Base-by-base conservation (phyloP, 2,888 invertebrate species). In the Erannis defoliaria region DNA sequence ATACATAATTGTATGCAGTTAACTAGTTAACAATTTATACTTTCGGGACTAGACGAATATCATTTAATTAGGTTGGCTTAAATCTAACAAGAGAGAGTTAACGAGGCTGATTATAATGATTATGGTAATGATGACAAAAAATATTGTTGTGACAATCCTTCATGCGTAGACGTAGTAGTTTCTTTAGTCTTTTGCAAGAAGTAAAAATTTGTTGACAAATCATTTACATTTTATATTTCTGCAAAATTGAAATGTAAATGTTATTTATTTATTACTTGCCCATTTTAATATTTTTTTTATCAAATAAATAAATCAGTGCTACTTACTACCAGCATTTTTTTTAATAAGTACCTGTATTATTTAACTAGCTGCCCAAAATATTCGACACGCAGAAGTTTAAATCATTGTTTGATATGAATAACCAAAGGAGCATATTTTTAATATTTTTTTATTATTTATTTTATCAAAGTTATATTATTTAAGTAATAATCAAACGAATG, bases 131-230 rank as follows among this genome's bases (percentile, higher is more conserved):
- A n/a, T n/a, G n/a, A 26, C 26, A 26, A 26, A 5, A 26, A 26
- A 26, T 26, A 6, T 0, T 26, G 35, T n/a, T 35, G 12, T 31
- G n/a, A 19, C 16, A 37, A 10, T 1, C 29, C 35, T 33, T 6
- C 35, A 14, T 35, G 35, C 29, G 42, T 23, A 31, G 10, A 1
- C 26, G 5, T 49, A 40, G 54, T 60, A 55, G 60, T 55, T 37
- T n/a, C n/a, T n/a, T n/a, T n/a, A n/a, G 54, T 60, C 54, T 60
- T 60, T 55, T 54, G 26, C 21, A 16, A 14, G 46, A n/a, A 31
- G 3, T 31, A 9, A 38, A 5, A 14, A 14, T 37, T 14, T 35
- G 3, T 14, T 3, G 5, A 5, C 6, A 14, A 14, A 37, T 5
- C 19, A 19, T 38, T 9, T 10, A 10, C 8, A 38, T 10, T 18